Percentiles rank a stretch among this genome's conserved stretches.
Conservation (phyloP, 2,113 vertebrate genomes). For the Engraulis encrasicolus region DNA sequence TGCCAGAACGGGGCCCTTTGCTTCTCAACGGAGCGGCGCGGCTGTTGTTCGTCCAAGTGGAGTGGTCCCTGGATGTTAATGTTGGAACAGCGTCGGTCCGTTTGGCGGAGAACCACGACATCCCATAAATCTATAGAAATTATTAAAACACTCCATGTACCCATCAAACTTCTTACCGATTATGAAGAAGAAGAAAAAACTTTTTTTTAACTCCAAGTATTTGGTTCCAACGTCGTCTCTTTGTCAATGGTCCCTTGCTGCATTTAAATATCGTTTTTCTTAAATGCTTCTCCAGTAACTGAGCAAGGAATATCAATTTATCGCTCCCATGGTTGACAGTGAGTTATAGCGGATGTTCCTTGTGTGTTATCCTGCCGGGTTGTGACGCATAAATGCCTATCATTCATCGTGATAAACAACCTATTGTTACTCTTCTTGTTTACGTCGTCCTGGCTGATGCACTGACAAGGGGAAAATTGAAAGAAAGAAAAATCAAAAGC, state of each 20-base stretch:
- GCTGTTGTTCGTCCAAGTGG: constrained; percentile 49
- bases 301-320: constrained; percentile 24
- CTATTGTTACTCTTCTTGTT: background rate
- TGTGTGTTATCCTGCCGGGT: background rate
- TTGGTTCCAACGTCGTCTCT: constrained; percentile 30
- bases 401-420: background rate
- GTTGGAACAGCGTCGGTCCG: constrained; percentile 47
- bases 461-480: background rate
- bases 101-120: constrained; percentile 43
- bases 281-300: constrained; percentile 11
- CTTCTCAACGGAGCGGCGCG: too few species aligned
- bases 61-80: constrained; percentile 56
- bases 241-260: background rate
- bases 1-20: constrained; percentile 41
- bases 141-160: constrained; percentile 48
- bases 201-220: constrained; percentile 21
- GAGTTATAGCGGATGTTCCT: background rate
- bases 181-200: constrained; percentile 2
- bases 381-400: background rate
- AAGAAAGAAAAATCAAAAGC: background rate
- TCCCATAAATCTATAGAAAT: constrained; percentile 53
- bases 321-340: background rate
- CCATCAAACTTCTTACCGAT: constrained; percentile 35
- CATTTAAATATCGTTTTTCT: constrained; percentile 25
- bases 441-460: background rate